These are phyloP conservation scores for Spheniscus mendiculus DNA, from an alignment of 2,113 vertebrate species.

Conservation along the genomic window DNA sequence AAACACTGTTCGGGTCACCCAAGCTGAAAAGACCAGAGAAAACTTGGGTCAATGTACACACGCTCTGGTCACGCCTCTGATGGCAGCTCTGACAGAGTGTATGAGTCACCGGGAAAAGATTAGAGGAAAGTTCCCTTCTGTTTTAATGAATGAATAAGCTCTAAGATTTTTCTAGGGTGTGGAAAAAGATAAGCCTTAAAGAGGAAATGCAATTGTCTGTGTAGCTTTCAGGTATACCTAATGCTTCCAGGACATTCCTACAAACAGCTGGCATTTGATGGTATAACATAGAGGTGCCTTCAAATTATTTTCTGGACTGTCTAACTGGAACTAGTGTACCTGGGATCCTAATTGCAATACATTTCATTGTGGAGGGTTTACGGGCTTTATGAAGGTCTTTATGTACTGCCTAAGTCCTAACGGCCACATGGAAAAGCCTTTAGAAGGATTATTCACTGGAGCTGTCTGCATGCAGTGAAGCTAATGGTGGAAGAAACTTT, in stretches of 20 bases:
- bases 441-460: background rate
- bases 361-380: background rate
- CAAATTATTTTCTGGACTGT: background rate
- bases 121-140: constrained; percentile 41
- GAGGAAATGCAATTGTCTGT: constrained; percentile 4
- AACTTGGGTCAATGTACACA: background rate
- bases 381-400: background rate
- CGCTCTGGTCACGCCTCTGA: background rate
- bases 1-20: background rate
- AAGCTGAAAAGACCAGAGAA: background rate
- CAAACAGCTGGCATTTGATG: background rate
- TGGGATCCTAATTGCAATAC: background rate
- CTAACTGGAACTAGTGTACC: background rate
- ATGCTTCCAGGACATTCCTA: background rate
- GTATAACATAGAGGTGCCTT: background rate
- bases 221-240: background rate
- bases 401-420: background rate
- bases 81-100: background rate
- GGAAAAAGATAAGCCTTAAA: constrained; percentile 47
- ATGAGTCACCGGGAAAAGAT: constrained; percentile 24
- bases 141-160: constrained; percentile 58
- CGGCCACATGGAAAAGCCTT: background rate
- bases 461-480: background rate
- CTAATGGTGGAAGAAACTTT: background rate
- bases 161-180: constrained; percentile 31